Base-by-base conservation (phyloP, 1,140 invertebrate genomes). In the Paramacrobiotus metropolitanus region DNA sequence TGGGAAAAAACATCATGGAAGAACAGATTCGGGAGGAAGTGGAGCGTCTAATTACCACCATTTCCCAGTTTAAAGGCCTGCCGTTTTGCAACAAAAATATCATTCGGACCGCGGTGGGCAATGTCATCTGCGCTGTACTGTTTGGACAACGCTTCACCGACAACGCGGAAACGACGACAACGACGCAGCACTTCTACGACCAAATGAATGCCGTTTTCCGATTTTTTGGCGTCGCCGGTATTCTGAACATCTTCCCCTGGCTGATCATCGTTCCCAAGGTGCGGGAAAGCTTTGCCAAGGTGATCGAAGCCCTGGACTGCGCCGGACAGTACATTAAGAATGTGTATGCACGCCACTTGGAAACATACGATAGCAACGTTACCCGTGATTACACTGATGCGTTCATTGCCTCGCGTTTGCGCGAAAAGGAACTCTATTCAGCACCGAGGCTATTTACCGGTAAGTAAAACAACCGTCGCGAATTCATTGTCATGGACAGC, bases 1-100 rank as follows among this genome's bases (percentile, higher is more conserved):
- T 64, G n/a, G 64, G 64, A 29, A 31, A 59, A 15, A 55, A 62
- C 28, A 29, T 64, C 2, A 65, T 65, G 61, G 59, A 64, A 30
- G 64, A 64, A 24, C 64, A 61, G 30, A 60, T 64, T 30, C 29
- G 61, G 62, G 34, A 60, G 9, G 63, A 64, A 31, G 29, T 31
- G 21, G 61, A 65, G 9, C 34, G 34, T 9, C n/a, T 40, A n/a
- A n/a, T 40, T n/a, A 9, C 9, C 9, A 9, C n/a, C 9, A 40
- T 40, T n/a, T n/a, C n/a, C n/a, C n/a, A n/a, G 34, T 40, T 40
- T n/a, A 9, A 40, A n/a, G 34, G 34, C 9, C 34, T 9, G n/a
- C 34, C 34, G 34, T 40, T 40, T n/a, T 40, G 34, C 34, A 40
- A 40, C n/a, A 40, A 40, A n/a, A 40, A 40, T n/a, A n/a, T n/a